These are phyloP conservation scores for Ctenopoma multispine DNA, from an alignment of 2,797 vertebrate genomes.

Conservation along the genomic window DNA sequence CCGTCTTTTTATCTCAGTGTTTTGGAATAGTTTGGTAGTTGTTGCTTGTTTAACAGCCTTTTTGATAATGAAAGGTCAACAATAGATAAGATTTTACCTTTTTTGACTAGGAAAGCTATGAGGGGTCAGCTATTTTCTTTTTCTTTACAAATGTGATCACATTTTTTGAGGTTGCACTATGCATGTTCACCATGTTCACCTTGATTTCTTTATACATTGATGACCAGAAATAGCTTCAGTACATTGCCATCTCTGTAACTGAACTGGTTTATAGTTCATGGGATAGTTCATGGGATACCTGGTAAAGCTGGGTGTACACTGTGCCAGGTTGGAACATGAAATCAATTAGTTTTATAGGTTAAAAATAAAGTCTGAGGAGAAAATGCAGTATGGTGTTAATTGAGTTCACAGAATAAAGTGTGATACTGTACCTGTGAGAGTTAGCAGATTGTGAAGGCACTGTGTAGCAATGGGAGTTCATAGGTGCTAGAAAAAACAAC, in stretches of 20 bases:
- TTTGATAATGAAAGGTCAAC: slow-evolving; percentile 58
- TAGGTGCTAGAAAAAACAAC: slow-evolving; percentile 59
- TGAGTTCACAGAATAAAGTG: slow-evolving; percentile 86
- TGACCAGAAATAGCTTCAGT: slow-evolving; percentile 37
- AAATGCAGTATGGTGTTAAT: slow-evolving; percentile 83
- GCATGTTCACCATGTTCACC: slow-evolving; percentile 27
- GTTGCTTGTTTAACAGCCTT: slow-evolving; percentile 51
- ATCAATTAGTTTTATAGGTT: slow-evolving; percentile 82
- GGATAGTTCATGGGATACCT: slow-evolving; percentile 54
- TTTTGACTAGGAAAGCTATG: slow-evolving; percentile 19
- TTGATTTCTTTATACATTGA: slow-evolving; percentile 30
- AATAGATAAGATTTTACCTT: slow-evolving; percentile 42
- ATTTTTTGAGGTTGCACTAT: slow-evolving; percentile 33
- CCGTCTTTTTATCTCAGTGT: slow-evolving; percentile 61
- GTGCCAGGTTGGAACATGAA: slow-evolving; percentile 69
- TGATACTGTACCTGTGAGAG: slow-evolving; percentile 84
- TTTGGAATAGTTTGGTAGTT: slow-evolving; percentile 56
- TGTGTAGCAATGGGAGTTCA: slow-evolving; percentile 67
- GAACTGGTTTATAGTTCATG: slow-evolving; percentile 37
- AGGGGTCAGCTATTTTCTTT: slow-evolving; percentile 33
- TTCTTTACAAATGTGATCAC: slow-evolving; percentile 18
- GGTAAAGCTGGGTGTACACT: slow-evolving; percentile 50
- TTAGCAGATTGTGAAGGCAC: slow-evolving; percentile 73
- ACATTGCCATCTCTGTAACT: slow-evolving; percentile 40
- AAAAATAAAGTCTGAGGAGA: slow-evolving; percentile 82